phyloP scores from a whole-genome alignment of 2,113 vertebrate species.

The Daubentonia madagascariensis region DNA sequence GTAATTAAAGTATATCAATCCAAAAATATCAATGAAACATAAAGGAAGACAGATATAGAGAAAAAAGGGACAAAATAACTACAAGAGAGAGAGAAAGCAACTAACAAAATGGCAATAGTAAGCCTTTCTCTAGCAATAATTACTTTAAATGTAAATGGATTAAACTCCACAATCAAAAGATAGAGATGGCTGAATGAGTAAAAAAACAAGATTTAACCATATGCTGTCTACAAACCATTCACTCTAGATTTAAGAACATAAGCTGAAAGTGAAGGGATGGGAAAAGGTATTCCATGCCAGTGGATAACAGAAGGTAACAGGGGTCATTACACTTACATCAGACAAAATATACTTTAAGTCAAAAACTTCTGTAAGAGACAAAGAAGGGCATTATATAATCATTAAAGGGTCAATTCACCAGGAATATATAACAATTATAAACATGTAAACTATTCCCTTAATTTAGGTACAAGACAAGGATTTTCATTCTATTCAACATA shows the following conservation, averaged over 20 bases:
- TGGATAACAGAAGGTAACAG: not conserved
- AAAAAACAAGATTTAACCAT: not conserved
- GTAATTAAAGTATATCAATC: not conserved
- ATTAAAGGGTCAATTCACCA: not conserved
- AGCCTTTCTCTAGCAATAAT: not conserved
- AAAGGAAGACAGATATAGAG: not conserved
- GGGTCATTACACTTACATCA: not conserved
- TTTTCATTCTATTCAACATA: not conserved
- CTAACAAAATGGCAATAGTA: not conserved
- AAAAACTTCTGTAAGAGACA: not conserved
- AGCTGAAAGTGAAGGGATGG: not conserved
- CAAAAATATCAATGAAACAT: not conserved
- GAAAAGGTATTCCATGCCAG: not conserved
- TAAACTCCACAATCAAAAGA: not conserved
- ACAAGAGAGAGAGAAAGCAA: not conserved
- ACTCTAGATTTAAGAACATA: not conserved
- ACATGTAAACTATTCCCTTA: not conserved
- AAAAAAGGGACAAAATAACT: not conserved
- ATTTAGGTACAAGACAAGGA: not conserved
- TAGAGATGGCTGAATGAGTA: not conserved
- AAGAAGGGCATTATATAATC: not conserved
- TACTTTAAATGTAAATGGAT: not conserved
- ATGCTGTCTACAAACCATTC: not conserved
- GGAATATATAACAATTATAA: not conserved
- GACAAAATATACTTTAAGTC: not conserved